Base-by-base conservation (phyloP, 2,888 invertebrate species). In the Willowsia nigromaculata region DNA sequence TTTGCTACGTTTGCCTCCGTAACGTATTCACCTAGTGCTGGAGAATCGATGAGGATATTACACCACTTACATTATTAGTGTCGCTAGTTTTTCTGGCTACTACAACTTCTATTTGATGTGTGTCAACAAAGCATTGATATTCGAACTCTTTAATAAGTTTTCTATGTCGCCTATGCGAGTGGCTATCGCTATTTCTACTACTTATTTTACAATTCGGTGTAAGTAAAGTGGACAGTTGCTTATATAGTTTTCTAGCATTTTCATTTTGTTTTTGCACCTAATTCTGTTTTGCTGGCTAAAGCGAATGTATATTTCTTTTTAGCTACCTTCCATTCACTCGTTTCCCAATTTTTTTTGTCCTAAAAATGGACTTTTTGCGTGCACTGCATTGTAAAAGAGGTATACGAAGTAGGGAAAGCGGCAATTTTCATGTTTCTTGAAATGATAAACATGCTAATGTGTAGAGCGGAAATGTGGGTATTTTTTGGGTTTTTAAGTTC, bases 391-490 rank as follows among this genome's bases (percentile, higher is more conserved):
- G n/a, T 18, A 59, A 18, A 82, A 65, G 22, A 43, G 37, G n/a
- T 82, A 37, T 6, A 5, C 47, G 59, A 0, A 59, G 59, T 25
- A 33, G 13, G 9, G 18, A 30, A 6, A 53, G 53, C 4, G 53
- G 53, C 53, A 87, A 80, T 81, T 86, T 81, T 82, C 74, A 71
- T 87, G 74, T 87, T 47, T 80, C 53, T 53, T 87, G 71, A 15
- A n/a, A 68, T 87, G 80, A 87, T 87, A 87, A 87, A 82, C 87
- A 81, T 56, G 74, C 87, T 87, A 87, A 87, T 87, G 80, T 82
- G 53, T 53, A 65, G 43, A 81, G 81, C 80, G 82, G 87, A 87
- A 87, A 87, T 87, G 87, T 87, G 80, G 71, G 71, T 37, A 81
- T 87, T 87, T 65, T 74, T 59, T 50, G 27, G 47, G 33, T 68